phyloP scores from a whole-genome alignment of 2,113 vertebrate species.

The Meles meles region DNA sequence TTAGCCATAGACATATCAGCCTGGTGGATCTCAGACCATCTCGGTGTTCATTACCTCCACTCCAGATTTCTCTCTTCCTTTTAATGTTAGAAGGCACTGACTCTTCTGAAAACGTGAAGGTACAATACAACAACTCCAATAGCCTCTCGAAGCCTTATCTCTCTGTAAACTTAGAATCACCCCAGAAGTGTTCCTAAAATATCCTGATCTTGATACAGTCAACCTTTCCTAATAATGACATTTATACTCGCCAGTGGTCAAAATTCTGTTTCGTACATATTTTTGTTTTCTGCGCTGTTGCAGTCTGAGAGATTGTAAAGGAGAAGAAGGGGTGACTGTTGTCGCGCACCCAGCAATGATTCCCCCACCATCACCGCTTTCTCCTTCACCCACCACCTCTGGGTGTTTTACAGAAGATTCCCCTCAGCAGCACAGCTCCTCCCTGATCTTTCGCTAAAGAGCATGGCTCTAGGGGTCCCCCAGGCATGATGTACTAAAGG shows the following conservation, averaged over 20 bases:
- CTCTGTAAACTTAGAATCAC: not conserved
- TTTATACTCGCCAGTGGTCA: not conserved
- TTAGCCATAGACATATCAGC: not conserved
- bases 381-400: not conserved
- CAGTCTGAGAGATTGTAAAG: not conserved
- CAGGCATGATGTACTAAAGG: not conserved
- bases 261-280: not conserved
- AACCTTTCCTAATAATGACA: not conserved
- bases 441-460: not conserved
- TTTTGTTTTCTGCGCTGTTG: not conserved
- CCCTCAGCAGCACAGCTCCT: not conserved
- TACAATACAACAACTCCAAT: not conserved
- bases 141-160: not conserved
- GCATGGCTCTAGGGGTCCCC: not conserved
- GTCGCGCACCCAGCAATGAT: not conserved
- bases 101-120: not conserved
- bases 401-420: no score
- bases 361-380: not conserved
- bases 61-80: not conserved
- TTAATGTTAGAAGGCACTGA: not conserved
- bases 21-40: not conserved
- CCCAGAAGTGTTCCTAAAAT: not conserved
- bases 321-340: not conserved
- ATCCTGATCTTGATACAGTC: not conserved
- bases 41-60: not conserved